Evolutionary conservation across 1,140 invertebrate species (phyloP).

Genomic region (Drosophila sp.): DNA sequence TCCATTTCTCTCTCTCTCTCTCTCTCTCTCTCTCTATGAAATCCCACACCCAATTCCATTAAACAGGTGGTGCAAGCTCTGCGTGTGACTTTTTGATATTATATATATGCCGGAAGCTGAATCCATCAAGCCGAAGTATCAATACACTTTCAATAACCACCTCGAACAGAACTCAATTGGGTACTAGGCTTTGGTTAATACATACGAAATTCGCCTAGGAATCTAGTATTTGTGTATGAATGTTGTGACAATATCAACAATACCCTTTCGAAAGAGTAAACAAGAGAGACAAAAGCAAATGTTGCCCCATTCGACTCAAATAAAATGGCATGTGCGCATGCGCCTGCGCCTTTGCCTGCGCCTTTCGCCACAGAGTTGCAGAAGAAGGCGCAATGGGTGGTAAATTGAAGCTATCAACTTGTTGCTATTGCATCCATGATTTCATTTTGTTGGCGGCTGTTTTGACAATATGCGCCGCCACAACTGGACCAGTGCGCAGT

Average conservation of each 20-base stretch:
- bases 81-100: slow-evolving; percentile 5
- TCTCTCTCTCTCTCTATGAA: neutral
- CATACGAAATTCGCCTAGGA: too few relatives aligned
- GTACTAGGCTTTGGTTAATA: too few relatives aligned
- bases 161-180: too few relatives aligned
- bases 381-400: neutral
- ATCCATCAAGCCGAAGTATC: neutral
- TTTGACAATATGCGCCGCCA: slow-evolving; percentile 2
- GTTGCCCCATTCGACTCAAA: neutral
- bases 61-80: slow-evolving; percentile 5
- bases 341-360: neutral
- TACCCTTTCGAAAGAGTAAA: neutral
- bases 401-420: slow-evolving; percentile 14
- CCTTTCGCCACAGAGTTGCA: slow-evolving; percentile 1
- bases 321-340: slow-evolving; percentile 6
- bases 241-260: too few relatives aligned
- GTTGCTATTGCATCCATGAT: slow-evolving; percentile 6
- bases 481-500: neutral
- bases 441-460: slow-evolving; percentile 3
- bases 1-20: neutral
- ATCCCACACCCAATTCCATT: slow-evolving; percentile 4
- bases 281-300: neutral
- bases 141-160: neutral
- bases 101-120: neutral
- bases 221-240: too few relatives aligned